A percentile compares a stretch with the other conserved stretches of the same genome.
phyloP scores from a whole-genome alignment of 2,797 vertebrate genomes.

The Limosa lapponica region DNA sequence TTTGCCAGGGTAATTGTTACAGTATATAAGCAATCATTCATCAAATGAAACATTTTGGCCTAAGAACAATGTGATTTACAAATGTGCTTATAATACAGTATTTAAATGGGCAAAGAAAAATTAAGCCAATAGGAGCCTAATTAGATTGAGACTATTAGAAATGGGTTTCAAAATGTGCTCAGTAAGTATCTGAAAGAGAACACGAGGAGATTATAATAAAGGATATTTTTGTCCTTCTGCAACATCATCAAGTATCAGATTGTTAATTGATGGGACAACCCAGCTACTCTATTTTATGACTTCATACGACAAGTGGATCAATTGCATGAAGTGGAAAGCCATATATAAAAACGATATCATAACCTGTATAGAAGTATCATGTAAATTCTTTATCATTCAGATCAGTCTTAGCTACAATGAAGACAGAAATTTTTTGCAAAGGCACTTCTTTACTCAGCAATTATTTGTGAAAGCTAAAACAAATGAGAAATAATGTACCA shows the following conservation, averaged over 20 bases:
- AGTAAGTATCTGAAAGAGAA: slow-evolving; percentile 26
- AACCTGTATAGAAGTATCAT: background rate
- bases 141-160: slow-evolving; percentile 51
- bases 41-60: slow-evolving; percentile 20
- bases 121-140: slow-evolving; percentile 49
- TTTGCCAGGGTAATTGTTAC: slow-evolving; percentile 51
- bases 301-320: background rate
- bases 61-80: slow-evolving; percentile 37
- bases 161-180: slow-evolving; percentile 50
- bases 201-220: background rate
- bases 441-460: background rate
- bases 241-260: background rate
- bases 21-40: slow-evolving; percentile 47
- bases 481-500: background rate
- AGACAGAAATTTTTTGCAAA: background rate
- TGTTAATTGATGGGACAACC: background rate
- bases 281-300: background rate
- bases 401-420: background rate
- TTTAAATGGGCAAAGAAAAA: slow-evolving; percentile 58
- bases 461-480: background rate
- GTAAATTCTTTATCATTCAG: background rate
- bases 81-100: slow-evolving; percentile 53
- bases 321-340: background rate
- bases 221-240: background rate
- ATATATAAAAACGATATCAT: background rate